Evolutionary conservation across 2,113 vertebrate species (phyloP).

Genomic region (Tragulus kanchil): DNA sequence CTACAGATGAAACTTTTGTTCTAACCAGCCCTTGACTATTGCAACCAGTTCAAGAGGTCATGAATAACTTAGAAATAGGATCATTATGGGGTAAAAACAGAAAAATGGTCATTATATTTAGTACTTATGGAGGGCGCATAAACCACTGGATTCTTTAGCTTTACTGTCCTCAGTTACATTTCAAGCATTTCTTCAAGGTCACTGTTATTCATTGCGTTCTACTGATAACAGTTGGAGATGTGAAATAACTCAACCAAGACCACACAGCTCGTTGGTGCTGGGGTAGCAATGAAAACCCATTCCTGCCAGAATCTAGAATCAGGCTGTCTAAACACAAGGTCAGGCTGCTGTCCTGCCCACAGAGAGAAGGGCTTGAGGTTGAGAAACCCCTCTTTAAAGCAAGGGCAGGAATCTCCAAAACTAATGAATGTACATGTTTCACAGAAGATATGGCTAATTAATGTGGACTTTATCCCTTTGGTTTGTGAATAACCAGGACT

Average conservation of each 20-base stretch:
- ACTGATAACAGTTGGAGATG: background rate
- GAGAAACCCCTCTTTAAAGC: background rate
- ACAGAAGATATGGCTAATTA: background rate
- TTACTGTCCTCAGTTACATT: conserved; percentile 13
- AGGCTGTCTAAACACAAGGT: background rate
- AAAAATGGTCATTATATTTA: background rate
- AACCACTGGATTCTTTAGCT: background rate
- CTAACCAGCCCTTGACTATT: background rate
- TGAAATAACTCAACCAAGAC: background rate
- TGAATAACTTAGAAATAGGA: background rate
- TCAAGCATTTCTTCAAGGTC: conserved; percentile 22
- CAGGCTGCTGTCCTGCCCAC: background rate
- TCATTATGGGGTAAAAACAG: conserved; percentile 38
- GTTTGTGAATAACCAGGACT: background rate
- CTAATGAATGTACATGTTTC: background rate
- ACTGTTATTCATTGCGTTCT: background rate
- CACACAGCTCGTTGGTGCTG: background rate
- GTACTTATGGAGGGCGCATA: background rate
- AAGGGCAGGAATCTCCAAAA: background rate
- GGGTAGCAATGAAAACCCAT: background rate
- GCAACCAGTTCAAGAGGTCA: background rate
- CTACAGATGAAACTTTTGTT: background rate
- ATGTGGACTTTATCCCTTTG: background rate
- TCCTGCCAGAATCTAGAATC: background rate
- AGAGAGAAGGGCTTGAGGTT: background rate